A percentile compares a stretch with the other conserved stretches of the same genome.
These are phyloP conservation scores for Archips crataeganus DNA, from an alignment of 2,888 invertebrate species.

Conservation along the genomic window DNA sequence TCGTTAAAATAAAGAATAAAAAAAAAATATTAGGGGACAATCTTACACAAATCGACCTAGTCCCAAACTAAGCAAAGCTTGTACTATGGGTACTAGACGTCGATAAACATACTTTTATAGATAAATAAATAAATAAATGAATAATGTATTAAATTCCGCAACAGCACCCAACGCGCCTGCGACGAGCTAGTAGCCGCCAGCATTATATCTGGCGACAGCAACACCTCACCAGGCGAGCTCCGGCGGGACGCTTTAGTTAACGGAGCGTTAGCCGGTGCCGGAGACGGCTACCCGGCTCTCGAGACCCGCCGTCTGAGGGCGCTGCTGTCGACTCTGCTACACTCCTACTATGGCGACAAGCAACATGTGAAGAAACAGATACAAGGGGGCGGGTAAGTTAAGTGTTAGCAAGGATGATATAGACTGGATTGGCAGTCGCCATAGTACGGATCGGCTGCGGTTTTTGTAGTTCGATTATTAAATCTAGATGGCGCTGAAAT, in stretches of 20 bases:
- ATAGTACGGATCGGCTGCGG: too few relatives aligned
- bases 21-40: too few relatives aligned
- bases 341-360: slow-evolving; percentile 95
- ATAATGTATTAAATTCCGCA: not conserved
- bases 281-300: slow-evolving; percentile 89
- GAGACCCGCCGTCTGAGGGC: slow-evolving; percentile 93
- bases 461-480: too few relatives aligned
- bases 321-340: slow-evolving; percentile 90
- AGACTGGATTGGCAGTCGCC: too few relatives aligned
- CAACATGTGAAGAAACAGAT: slow-evolving; percentile 98
- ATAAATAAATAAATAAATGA: too few relatives aligned
- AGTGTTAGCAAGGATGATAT: too few relatives aligned
- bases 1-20: too few relatives aligned
- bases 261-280: slow-evolving; percentile 76
- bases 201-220: slow-evolving; percentile 71
- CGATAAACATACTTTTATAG: too few relatives aligned
- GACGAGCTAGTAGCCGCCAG: slow-evolving; percentile 75
- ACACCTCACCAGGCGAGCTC: slow-evolving; percentile 70
- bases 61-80: too few relatives aligned
- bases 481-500: too few relatives aligned
- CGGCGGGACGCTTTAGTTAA: slow-evolving; percentile 75
- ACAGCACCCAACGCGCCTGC: slow-evolving; percentile 68
- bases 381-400: slow-evolving; percentile 91
- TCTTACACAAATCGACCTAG: too few relatives aligned
- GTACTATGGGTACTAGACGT: too few relatives aligned